phyloP scores from a whole-genome alignment of 2,888 invertebrate species.

The Pasiphila rectangulata region DNA sequence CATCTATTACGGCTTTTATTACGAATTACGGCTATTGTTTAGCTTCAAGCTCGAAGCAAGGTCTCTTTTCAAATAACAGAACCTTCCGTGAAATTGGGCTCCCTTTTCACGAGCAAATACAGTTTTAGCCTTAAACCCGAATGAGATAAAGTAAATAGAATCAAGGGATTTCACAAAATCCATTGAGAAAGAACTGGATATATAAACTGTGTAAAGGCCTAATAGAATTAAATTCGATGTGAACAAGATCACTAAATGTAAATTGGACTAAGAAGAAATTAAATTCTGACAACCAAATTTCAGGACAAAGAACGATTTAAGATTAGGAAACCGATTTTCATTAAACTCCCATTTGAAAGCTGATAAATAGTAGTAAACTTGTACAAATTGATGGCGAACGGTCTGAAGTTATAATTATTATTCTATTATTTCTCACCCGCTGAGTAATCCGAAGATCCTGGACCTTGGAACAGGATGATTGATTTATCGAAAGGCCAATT shows the following conservation, averaged over 20 bases:
- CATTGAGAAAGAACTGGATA: neutral
- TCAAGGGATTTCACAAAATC: neutral
- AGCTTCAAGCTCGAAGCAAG: neutral
- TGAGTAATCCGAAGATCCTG: slow-evolving; percentile 21
- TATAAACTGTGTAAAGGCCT: neutral
- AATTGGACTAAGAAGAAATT: slow-evolving; percentile 1
- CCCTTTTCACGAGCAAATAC: neutral
- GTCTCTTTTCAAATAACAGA: neutral
- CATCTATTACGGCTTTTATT: neutral
- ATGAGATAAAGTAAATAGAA: neutral
- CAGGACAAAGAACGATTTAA: too few species aligned
- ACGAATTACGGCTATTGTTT: neutral
- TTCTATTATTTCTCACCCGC: slow-evolving; percentile 35
- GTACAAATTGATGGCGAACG: slow-evolving; percentile 39
- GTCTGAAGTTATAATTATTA: slow-evolving; percentile 28
- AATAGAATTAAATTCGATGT: too few species aligned
- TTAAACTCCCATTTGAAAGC: slow-evolving; percentile 34
- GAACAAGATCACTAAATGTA: too few species aligned
- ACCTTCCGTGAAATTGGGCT: neutral
- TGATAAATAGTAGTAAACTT: slow-evolving; percentile 40
- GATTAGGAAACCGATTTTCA: slow-evolving; percentile 24
- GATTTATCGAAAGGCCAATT: slow-evolving; percentile 10
- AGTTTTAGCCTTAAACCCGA: neutral
- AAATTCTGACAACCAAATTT: slow-evolving; percentile 10
- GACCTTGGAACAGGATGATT: slow-evolving; percentile 28